Evolutionary conservation across 1,140 invertebrate genomes (phyloP), one percentile per base, ranked within the genome.

Genomic region (Drosophila mayri): DNA sequence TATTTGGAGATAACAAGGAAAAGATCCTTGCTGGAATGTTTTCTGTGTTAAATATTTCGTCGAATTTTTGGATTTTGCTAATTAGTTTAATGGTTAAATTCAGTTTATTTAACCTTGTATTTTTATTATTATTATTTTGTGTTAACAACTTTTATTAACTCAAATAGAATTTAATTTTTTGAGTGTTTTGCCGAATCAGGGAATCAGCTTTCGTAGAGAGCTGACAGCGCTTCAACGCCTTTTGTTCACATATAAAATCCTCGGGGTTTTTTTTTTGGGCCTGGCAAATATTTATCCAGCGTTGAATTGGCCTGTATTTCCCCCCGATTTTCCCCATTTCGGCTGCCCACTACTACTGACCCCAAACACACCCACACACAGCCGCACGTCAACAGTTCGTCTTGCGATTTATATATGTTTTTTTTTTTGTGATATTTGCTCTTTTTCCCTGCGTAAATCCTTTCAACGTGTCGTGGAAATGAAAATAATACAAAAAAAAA

Each of bases 391-490:
- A 52, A 25, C 38, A 20, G 18, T 50, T 38, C 43, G 16, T 49
- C 47, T 50, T 44, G 37, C 18, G 25, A 46, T 57, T 16, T 22
- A 22, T 46, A 43, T 66, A 50, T 2, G 16, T 61, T 59, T 70
- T 4, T 35, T 41, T 79, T 46, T 79, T 59, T 73, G n/a, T n/a
- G n/a, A 62, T 76, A 68, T 73, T 59, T 70, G 47, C n/a, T 35
- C 49, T 18, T 46, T 78, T 44, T 55, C 52, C 44, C 54, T 37
- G 47, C 65, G 85, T 60, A 88, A 88, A 88, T 88, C 85, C 85
- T 72, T 88, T 90, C 85, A 61, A 88, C 85, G 85, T 90, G 85
- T 90, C 81, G 64, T 81, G 78, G 47, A 71, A 81, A 79, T 81
- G 74, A 64, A 90, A 72, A 57, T n/a, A 32, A 28, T 22, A 30